These are phyloP conservation scores for Plagodis dolabraria DNA, from an alignment of 2,888 invertebrate genomes.

Conservation along the genomic window DNA sequence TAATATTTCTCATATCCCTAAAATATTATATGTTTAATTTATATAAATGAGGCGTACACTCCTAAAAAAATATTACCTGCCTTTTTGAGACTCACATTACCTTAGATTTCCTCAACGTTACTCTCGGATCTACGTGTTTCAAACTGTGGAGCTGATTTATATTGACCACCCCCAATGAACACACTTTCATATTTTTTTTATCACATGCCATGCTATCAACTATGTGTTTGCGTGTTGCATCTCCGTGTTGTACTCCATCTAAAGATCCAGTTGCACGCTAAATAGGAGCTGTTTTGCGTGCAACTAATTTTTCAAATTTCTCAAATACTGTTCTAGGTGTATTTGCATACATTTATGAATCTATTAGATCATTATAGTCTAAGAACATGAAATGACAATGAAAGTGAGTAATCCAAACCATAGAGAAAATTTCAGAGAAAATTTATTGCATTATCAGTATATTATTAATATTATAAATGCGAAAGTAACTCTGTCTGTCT, in stretches of 20 bases:
- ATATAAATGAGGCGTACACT: not conserved
- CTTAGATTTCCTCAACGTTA: not conserved
- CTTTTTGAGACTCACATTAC: not conserved
- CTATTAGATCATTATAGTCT: no score
- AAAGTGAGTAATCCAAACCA: no score
- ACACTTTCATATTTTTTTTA: constrained; percentile 50
- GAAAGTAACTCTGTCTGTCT: no score
- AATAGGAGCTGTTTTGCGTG: constrained; percentile 15
- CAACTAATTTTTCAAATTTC: constrained; percentile 5
- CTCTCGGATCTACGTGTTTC: not conserved
- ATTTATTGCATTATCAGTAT: no score
- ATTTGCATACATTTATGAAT: constrained; percentile 5
- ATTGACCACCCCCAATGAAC: constrained; percentile 33
- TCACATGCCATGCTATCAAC: constrained; percentile 41
- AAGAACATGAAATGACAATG: no score
- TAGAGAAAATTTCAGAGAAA: no score
- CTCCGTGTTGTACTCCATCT: not conserved
- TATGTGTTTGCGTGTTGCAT: constrained; percentile 11
- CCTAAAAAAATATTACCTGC: not conserved
- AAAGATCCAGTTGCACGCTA: not conserved
- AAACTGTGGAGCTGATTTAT: constrained; percentile 21
- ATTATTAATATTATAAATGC: no score
- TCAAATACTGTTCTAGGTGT: constrained; percentile 6
- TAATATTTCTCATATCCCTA: no score
- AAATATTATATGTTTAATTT: not conserved